phyloP scores from a whole-genome alignment of 2,113 vertebrate species.

The Platichthys stellatus region DNA sequence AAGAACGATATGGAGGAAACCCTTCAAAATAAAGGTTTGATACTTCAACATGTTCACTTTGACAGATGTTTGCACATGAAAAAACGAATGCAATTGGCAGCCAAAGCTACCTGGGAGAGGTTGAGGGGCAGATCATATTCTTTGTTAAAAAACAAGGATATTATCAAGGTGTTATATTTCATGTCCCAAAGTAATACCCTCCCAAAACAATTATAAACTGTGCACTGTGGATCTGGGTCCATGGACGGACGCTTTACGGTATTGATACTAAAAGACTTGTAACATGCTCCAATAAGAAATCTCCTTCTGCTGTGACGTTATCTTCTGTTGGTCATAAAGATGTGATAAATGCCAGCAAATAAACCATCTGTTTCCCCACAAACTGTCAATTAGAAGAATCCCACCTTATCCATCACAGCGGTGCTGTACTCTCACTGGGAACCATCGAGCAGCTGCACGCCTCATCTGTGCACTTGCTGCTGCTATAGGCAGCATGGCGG shows the following conservation, averaged over 20 bases:
- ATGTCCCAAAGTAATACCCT: too few species aligned
- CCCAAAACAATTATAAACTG: too few species aligned
- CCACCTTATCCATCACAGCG: slow-evolving; percentile 67
- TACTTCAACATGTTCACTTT: neutral
- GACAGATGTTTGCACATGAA: neutral
- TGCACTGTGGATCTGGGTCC: neutral
- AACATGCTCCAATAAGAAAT: slow-evolving; percentile 26
- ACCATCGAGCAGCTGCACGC: slow-evolving; percentile 72
- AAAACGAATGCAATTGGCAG: neutral
- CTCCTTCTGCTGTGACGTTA: slow-evolving; percentile 20
- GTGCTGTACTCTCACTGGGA: slow-evolving; percentile 52
- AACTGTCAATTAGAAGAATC: slow-evolving; percentile 66
- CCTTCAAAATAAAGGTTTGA: slow-evolving; percentile 18
- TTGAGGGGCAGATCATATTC: too few species aligned
- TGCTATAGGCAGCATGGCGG: slow-evolving; percentile 57
- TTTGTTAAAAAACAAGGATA: too few species aligned
- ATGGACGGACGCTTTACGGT: neutral
- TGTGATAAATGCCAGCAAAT: slow-evolving; percentile 67
- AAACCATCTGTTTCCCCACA: slow-evolving; percentile 71
- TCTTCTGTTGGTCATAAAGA: slow-evolving; percentile 71
- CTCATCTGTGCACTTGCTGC: slow-evolving; percentile 72
- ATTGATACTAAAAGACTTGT: slow-evolving; percentile 9
- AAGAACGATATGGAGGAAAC: neutral
- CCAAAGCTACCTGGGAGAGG: neutral
- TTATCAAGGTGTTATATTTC: too few species aligned